These are phyloP conservation scores for Carcinoscorpius rotundicauda DNA, from an alignment of 1,140 invertebrate species.

Conservation along the genomic window DNA sequence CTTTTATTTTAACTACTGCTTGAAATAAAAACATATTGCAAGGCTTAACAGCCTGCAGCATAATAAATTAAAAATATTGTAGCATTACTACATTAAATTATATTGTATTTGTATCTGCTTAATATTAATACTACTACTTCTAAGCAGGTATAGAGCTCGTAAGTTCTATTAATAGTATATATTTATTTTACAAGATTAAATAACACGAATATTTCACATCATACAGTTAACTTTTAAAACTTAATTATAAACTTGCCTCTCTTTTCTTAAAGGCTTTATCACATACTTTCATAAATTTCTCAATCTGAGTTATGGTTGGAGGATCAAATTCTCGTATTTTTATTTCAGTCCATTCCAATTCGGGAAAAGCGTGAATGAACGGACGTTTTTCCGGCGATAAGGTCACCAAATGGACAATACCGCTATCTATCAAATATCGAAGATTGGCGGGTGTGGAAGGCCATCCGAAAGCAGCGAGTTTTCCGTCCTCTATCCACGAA, in stretches of 20 bases:
- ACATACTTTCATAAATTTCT: conserved; percentile 51
- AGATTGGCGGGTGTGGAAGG: conserved; percentile 44
- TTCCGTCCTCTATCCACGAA: conserved; percentile 19
- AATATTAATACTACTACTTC: too few relatives aligned
- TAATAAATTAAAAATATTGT: too few relatives aligned
- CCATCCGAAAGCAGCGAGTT: conserved; percentile 49
- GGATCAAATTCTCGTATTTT: conserved; percentile 49
- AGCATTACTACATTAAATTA: too few relatives aligned
- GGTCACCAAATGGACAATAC: conserved; percentile 42
- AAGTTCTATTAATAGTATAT: too few relatives aligned
- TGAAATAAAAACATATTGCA: too few relatives aligned
- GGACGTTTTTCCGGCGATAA: conserved; percentile 49
- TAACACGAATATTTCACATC: too few relatives aligned
- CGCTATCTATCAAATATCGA: conserved; percentile 42
- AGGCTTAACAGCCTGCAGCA: too few relatives aligned
- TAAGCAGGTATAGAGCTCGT: too few relatives aligned
- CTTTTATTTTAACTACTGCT: too few relatives aligned
- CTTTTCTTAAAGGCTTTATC: conserved; percentile 24
- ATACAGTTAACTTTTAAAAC: too few relatives aligned
- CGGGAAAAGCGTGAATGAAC: conserved; percentile 34
- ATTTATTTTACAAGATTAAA: too few relatives aligned
- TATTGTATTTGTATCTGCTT: too few relatives aligned
- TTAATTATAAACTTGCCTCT: conserved; percentile 25
- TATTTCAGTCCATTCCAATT: conserved; percentile 43
- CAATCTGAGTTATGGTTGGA: conserved; percentile 49